A percentile compares a stretch with the other conserved stretches of the same genome.
These are phyloP conservation scores for Alethe castanea DNA, from an alignment of 2,113 vertebrate genomes.

Conservation along the genomic window DNA sequence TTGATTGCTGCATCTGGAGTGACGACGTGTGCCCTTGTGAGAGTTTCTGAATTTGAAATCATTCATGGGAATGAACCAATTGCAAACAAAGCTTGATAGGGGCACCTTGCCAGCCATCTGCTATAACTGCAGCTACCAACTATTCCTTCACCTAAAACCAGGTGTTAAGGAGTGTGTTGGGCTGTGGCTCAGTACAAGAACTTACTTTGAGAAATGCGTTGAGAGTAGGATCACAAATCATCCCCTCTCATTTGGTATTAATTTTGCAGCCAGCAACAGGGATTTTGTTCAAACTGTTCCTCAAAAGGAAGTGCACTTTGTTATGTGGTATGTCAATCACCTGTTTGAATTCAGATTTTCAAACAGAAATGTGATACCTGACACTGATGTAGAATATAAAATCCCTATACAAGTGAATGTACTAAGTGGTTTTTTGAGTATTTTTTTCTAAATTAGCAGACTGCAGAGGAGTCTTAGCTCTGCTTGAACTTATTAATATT, in stretches of 20 bases:
- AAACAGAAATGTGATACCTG: background rate
- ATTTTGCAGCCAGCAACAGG: background rate
- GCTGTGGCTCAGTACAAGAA: background rate
- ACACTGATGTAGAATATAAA: background rate
- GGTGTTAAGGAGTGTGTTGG: background rate
- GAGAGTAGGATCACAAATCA: background rate
- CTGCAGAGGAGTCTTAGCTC: background rate
- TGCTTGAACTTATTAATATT: background rate
- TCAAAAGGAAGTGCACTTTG: background rate
- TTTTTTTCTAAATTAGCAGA: background rate
- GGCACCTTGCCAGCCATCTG: background rate
- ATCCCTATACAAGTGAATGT: background rate
- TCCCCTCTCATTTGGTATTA: background rate
- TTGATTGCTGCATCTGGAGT: background rate
- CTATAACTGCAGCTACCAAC: background rate
- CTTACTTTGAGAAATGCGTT: background rate
- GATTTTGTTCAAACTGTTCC: background rate
- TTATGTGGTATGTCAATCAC: background rate
- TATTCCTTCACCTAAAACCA: background rate
- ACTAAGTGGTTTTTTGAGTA: background rate
- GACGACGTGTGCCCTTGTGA: background rate
- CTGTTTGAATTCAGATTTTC: background rate
- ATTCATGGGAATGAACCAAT: background rate
- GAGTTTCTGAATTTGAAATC: background rate
- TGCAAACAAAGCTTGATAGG: background rate